Evolutionary conservation across 2,797 vertebrate genomes (phyloP), one percentile per base, ranked within the genome.

Genomic region (Phoeniculus purpureus): DNA sequence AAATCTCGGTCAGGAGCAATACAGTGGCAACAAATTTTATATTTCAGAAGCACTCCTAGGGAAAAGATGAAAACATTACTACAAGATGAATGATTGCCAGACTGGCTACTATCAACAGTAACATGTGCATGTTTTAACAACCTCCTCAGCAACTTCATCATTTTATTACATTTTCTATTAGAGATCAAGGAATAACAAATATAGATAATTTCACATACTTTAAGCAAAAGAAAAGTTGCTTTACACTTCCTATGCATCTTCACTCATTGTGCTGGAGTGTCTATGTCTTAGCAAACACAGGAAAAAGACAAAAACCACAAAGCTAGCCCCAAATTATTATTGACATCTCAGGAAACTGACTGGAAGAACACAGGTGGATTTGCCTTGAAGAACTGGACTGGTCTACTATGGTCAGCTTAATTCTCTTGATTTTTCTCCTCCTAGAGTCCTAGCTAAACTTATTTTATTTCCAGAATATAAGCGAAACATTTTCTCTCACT

Each of bases 241-340:
- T 23, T 32, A 61, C 26, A 43, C 23, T 45, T 61, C 51, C 5
- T 25, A 2, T 21, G 12, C 8, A 19, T 65, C 62, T 55, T 32
- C 2, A 1, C 11, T 76, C 6, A 22, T 17, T 66, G 7, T 32
- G 3, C 5, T 54, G 5, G 7, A 58, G 73, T 32, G 1, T 4
- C 75, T 77, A 26, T 1, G 16, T 37, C 51, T 37, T 8, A 55
- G 14, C 2, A 73, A 87, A 62, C 10, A 51, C 6, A 31, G 7
- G 5, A 2, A 3, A 17, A 16, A 16, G 6, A 10, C 3, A 6
- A 12, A 14, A 51, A 14, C 2, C 2, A 31, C 4, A 17, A 19
- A 26, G 32, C 7, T 22, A 64, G 21, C 40, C 13, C 7, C 15
- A 34, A 31, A 48, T 29, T 22, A 43, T 32, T 56, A n/a, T 3